These are phyloP conservation scores for Zeugodacus cucurbitae DNA, from an alignment of 1,140 invertebrate species.

Conservation along the genomic window DNA sequence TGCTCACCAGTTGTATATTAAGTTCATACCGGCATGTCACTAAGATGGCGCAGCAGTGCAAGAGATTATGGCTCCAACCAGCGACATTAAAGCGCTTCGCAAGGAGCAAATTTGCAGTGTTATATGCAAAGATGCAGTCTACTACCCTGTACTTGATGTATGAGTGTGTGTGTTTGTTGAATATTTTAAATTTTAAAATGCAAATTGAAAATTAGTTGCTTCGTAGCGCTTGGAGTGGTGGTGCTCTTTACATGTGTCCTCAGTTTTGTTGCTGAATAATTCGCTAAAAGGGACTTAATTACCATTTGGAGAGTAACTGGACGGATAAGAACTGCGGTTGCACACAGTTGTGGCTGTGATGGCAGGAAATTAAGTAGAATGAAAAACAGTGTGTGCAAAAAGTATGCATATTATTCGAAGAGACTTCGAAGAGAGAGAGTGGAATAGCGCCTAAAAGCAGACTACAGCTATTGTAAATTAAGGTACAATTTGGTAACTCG, in stretches of 20 bases:
- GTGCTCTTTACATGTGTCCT: not conserved
- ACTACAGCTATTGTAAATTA: too few relatives aligned
- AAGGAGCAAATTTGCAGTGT: not conserved
- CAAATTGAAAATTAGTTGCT: not conserved
- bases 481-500: too few relatives aligned
- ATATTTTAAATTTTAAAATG: not conserved
- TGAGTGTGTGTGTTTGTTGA: not conserved
- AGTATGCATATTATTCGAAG: not conserved
- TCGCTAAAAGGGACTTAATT: not conserved
- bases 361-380: not conserved
- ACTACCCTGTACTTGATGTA: too few relatives aligned
- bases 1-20: not conserved
- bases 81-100: not conserved
- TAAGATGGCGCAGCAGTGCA: not conserved
- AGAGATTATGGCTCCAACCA: not conserved
- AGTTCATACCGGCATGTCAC: not conserved
- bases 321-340: not conserved
- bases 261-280: not conserved
- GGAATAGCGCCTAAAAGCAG: too few relatives aligned
- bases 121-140: not conserved
- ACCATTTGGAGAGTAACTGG: not conserved
- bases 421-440: too few relatives aligned
- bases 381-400: not conserved
- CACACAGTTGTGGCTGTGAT: not conserved
- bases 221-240: not conserved